These are phyloP conservation scores for Hyles vespertilio DNA, from an alignment of 1,140 invertebrate species.

Conservation along the genomic window DNA sequence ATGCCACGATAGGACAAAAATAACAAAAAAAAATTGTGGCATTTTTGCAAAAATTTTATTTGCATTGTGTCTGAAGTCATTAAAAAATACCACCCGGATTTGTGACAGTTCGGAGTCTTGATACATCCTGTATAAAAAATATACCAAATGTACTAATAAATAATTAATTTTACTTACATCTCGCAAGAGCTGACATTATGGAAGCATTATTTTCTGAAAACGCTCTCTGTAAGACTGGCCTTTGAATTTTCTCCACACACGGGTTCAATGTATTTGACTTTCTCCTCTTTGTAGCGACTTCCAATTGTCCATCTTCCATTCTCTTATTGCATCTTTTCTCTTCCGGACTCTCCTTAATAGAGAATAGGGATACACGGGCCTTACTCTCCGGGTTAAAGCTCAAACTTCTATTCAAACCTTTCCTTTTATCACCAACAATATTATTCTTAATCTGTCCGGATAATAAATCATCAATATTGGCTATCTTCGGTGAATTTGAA, in stretches of 20 bases:
- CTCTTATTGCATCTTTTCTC: constrained; percentile 38
- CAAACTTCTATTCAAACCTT: constrained; percentile 39
- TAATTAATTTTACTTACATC: constrained; percentile 61
- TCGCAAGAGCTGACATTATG: constrained; percentile 65
- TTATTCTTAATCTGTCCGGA: constrained; percentile 56
- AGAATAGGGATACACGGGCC: constrained; percentile 43
- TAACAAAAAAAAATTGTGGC: no score
- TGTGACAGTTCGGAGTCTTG: no score
- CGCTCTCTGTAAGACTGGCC: constrained; percentile 54
- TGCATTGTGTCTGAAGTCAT: no score
- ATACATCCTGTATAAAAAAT: not conserved
- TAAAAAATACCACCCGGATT: no score
- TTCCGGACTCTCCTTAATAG: constrained; percentile 44
- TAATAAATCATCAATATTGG: constrained; percentile 49
- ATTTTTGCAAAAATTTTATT: no score
- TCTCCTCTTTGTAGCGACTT: constrained; percentile 39
- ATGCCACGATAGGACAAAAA: no score
- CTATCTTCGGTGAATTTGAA: constrained; percentile 54
- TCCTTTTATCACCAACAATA: constrained; percentile 27
- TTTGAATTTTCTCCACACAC: constrained; percentile 11
- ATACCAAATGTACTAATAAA: not conserved
- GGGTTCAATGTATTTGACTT: constrained; percentile 36
- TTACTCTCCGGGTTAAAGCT: constrained; percentile 50
- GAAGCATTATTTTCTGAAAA: constrained; percentile 66
- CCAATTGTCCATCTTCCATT: constrained; percentile 21